Evolutionary conservation across 2,113 vertebrate genomes (phyloP).

Genomic region (Nesospiza acunhae): DNA sequence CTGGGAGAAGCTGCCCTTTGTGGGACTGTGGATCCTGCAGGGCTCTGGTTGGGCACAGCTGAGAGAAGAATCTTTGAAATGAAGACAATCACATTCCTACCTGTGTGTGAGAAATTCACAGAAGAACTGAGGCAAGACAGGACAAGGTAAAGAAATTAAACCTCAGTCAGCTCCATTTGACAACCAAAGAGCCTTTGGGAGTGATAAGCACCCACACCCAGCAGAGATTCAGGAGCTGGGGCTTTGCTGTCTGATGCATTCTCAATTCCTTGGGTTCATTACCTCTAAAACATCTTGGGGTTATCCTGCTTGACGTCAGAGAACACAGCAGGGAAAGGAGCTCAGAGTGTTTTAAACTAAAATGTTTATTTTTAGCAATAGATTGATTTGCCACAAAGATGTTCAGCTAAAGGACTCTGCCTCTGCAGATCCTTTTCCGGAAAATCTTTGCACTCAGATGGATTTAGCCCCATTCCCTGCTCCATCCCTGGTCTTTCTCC

Average conservation of each 20-base stretch:
- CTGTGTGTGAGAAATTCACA: neutral
- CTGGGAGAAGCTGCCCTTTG: neutral
- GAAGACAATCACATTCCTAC: neutral
- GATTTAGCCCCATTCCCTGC: neutral
- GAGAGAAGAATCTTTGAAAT: neutral
- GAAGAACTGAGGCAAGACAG: neutral
- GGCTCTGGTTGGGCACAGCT: neutral
- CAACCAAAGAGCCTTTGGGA: neutral
- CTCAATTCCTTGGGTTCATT: neutral
- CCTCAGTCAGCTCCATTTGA: neutral
- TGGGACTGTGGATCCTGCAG: neutral
- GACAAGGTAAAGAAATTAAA: neutral
- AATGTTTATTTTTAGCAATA: neutral
- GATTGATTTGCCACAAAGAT: neutral
- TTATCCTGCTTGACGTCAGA: neutral
- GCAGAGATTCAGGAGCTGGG: neutral
- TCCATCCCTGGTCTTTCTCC: neutral
- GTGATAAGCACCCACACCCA: neutral
- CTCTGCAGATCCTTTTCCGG: neutral
- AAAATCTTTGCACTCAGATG: neutral
- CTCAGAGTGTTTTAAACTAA: neutral
- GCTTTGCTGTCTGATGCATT: neutral
- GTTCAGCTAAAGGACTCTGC: neutral
- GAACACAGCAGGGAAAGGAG: neutral
- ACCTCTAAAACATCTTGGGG: neutral